These are phyloP conservation scores for Synergus japonicus DNA, from an alignment of 2,888 invertebrate genomes.

Conservation along the genomic window DNA sequence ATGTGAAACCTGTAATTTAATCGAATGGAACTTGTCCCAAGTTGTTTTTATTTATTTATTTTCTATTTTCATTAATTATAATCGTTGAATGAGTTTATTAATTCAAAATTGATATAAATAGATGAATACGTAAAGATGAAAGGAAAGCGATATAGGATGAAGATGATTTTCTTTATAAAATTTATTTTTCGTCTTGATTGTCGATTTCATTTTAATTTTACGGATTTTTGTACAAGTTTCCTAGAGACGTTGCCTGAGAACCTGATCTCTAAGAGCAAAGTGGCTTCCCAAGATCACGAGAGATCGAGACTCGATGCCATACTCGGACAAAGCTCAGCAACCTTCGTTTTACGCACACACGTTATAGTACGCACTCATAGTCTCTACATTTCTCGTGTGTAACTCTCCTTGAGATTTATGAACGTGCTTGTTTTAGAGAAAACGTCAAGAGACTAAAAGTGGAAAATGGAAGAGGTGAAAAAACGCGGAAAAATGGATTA, in stretches of 20 bases:
- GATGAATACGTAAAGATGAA: background rate
- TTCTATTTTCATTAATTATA: background rate
- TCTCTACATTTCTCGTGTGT: slow-evolving; percentile 10
- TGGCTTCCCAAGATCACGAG: slow-evolving; percentile 16
- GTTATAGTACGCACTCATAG: background rate
- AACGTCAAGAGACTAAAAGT: background rate
- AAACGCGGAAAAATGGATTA: background rate
- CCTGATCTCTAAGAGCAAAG: slow-evolving; percentile 13
- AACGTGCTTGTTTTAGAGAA: slow-evolving; percentile 18
- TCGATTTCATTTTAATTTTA: background rate
- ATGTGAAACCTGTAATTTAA: no score
- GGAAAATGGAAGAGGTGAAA: background rate
- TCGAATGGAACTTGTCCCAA: no score
- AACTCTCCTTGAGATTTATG: slow-evolving; percentile 27
- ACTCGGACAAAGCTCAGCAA: slow-evolving; percentile 25
- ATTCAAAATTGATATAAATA: background rate
- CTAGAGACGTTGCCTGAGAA: background rate
- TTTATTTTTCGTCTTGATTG: background rate
- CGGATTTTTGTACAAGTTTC: background rate
- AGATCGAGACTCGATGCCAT: slow-evolving; percentile 11
- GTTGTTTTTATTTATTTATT: no score
- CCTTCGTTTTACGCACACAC: slow-evolving; percentile 26
- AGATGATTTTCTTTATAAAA: background rate
- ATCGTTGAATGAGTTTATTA: background rate
- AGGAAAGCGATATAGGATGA: background rate